These are phyloP conservation scores for Lithophane leautieri DNA, from an alignment of 2,888 invertebrate genomes.

Conservation along the genomic window DNA sequence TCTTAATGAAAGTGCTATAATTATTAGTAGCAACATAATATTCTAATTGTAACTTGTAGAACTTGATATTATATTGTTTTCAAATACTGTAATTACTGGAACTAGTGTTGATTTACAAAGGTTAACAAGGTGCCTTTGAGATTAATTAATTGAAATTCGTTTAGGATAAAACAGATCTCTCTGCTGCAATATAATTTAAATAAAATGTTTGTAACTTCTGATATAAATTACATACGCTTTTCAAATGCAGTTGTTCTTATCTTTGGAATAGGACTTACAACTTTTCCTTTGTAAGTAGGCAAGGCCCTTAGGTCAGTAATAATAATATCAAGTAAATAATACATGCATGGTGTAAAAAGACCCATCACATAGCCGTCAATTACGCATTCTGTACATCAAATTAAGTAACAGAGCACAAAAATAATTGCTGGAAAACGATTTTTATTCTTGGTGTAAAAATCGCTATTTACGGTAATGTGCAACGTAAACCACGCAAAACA, in stretches of 20 bases:
- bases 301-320: neutral
- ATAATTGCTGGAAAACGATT: too few relatives aligned
- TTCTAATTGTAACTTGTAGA: neutral
- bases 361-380: too few relatives aligned
- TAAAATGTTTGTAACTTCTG: neutral
- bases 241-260: neutral
- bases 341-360: too few relatives aligned
- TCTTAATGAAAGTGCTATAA: neutral
- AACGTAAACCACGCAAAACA: too few relatives aligned
- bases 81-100: conserved; percentile 27
- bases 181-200: neutral
- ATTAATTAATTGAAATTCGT: neutral
- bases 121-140: conserved; percentile 18
- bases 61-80: conserved; percentile 16
- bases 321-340: too few relatives aligned
- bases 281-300: too few relatives aligned
- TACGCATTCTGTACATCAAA: too few relatives aligned
- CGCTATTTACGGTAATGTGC: too few relatives aligned
- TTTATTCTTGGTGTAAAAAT: too few relatives aligned
- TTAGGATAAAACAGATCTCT: neutral
- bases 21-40: neutral
- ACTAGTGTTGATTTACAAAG: conserved; percentile 18
- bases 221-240: neutral
- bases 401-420: too few relatives aligned
- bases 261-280: neutral